phyloP scores from a whole-genome alignment of 2,113 vertebrate species.

The Tretioscincus oriximinensis region DNA sequence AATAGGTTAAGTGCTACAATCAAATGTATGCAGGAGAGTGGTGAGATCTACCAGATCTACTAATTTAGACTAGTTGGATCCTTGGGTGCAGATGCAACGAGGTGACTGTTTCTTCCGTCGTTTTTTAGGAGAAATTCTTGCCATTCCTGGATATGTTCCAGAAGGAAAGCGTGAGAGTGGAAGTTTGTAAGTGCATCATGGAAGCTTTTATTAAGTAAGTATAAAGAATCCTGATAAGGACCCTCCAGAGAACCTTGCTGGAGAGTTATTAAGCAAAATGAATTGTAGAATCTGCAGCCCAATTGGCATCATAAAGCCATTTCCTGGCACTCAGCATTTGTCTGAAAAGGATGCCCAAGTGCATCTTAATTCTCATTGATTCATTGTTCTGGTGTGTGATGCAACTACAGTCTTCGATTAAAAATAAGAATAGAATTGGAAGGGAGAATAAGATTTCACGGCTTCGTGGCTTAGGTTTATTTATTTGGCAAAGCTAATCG shows the following conservation, averaged over 20 bases:
- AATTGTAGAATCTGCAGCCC: neutral
- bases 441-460: neutral
- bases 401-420: neutral
- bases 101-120: slow-evolving; percentile 12
- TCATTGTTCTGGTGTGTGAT: neutral
- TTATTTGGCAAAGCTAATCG: neutral
- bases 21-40: no score
- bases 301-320: neutral
- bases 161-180: slow-evolving; percentile 93
- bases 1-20: no score
- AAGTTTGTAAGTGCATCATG: slow-evolving; percentile 95
- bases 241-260: slow-evolving; percentile 1
- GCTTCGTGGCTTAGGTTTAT: no score
- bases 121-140: slow-evolving; percentile 91
- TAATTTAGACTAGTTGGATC: neutral
- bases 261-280: neutral
- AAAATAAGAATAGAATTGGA: neutral
- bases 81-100: neutral
- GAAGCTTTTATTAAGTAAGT: slow-evolving; percentile 95
- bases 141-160: slow-evolving; percentile 99
- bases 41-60: neutral
- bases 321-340: neutral
- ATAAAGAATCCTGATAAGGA: neutral
- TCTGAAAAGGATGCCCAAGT: neutral
- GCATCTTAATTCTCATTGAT: neutral